Base-by-base conservation (phyloP, 1,140 invertebrate species). In the Hylaeus volcanicus region DNA sequence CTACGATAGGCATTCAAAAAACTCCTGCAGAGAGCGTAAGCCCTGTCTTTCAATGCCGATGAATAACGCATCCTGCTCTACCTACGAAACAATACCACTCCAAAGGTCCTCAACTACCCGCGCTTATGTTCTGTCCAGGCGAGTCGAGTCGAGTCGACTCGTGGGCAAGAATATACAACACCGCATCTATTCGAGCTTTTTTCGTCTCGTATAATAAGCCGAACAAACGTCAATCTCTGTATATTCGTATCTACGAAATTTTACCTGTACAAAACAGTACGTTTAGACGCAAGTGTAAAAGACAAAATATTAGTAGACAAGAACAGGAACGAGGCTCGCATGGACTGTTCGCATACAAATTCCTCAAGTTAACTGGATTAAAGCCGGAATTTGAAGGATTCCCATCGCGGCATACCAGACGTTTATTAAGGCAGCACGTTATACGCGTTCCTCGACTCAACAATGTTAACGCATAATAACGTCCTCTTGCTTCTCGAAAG, bases 21-120 rank as follows among this genome's bases (percentile, higher is more conserved):
- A 79, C 26, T 73, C 53, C 37, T n/a, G 60, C 60, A 39, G 51
- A 45, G 43, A 73, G 60, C 56, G 77, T 37, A 56, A 65, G 70
- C 60, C n/a, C 39, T 72, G 75, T 64, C 51, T 48, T 85, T 72
- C 81, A 76, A 71, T 55, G 71, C 79, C 53, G 84, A 85, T 85
- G 83, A 86, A 86, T 85, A 86, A 86, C 84, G 79, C 83, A 86
- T 86, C 65, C 83, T 78, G 69, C n/a, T 63, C 83, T 75, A 81
- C 73, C 73, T 78, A 74, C 79, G 78, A 85, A 79, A 86, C 84
- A 86, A 86, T 86, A 82, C 79, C 51, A 72, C 84, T 76, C 69
- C 74, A 68, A 86, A 79, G 79, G 80, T 86, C 77, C 70, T 84
- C 84, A 43, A 70, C 69, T 76, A 58, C 60, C 74, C 8, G 15